These are phyloP conservation scores for Zosterops lateralis DNA, from an alignment of 2,113 vertebrate species.

Conservation along the genomic window DNA sequence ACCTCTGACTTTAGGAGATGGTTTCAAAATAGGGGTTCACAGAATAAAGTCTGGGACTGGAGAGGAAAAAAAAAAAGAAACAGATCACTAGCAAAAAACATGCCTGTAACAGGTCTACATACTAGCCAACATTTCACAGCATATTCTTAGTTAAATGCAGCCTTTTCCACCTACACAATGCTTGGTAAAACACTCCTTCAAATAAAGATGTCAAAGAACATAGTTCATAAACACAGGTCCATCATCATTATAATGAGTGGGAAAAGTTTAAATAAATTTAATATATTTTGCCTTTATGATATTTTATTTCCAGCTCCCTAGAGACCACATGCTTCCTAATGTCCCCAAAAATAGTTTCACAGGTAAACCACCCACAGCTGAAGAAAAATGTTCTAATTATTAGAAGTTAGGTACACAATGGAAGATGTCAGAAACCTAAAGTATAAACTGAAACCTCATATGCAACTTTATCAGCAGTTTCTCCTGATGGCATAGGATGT, in stretches of 20 bases:
- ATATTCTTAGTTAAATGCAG: not conserved
- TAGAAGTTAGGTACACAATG: not conserved
- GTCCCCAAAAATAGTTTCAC: not conserved
- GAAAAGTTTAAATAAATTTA: not conserved
- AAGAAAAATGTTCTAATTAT: not conserved
- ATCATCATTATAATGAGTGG: not conserved
- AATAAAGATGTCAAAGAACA: not conserved
- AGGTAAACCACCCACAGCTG: not conserved
- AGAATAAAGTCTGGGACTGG: not conserved
- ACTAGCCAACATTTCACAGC: not conserved
- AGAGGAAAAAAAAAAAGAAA: not conserved
- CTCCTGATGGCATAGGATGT: not conserved
- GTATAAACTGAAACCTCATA: not conserved
- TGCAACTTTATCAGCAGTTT: slow-evolving; percentile 42
- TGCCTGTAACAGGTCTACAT: not conserved
- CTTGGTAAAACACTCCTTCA: not conserved
- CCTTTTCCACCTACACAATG: not conserved
- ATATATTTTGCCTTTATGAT: not conserved
- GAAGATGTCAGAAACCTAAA: not conserved
- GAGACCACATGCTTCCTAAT: not conserved
- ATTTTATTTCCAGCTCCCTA: not conserved
- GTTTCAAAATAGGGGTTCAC: not conserved
- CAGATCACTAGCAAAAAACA: not conserved
- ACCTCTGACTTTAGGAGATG: not conserved
- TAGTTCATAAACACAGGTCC: not conserved